A percentile compares a stretch with the other conserved stretches of the same genome.
Evolutionary conservation across 2,113 vertebrate genomes (phyloP).

Genomic region (Ploceus nigricollis): DNA sequence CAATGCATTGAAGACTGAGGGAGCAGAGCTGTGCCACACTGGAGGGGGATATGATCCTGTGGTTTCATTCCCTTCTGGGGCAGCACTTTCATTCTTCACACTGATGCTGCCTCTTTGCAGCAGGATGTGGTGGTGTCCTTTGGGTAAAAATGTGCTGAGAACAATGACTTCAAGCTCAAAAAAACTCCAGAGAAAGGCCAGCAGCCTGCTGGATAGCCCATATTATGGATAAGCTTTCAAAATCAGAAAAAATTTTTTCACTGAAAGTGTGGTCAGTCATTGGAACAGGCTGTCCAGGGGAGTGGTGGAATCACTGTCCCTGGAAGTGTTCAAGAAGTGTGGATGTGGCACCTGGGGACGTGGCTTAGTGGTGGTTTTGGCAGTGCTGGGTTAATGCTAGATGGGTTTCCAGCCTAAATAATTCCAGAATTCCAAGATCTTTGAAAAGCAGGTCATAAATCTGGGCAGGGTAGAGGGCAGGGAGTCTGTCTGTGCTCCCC

Average conservation of each 20-base stretch:
- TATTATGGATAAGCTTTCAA: neutral
- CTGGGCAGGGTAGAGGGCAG: neutral
- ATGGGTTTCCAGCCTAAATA: neutral
- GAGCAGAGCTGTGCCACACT: neutral
- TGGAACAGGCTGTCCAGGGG: neutral
- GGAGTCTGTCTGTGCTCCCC: neutral
- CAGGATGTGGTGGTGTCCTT: neutral
- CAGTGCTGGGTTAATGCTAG: neutral
- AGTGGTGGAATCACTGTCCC: neutral
- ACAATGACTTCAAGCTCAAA: neutral
- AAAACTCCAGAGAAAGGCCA: neutral
- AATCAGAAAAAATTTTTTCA: neutral
- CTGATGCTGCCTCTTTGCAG: neutral
- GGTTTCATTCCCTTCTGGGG: neutral
- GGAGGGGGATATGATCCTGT: neutral
- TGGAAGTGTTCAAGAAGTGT: neutral
- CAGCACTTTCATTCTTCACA: neutral
- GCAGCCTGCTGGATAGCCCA: neutral
- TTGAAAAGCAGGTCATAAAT: neutral
- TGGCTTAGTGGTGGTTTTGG: neutral
- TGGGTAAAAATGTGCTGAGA: neutral
- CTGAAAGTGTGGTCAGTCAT: neutral
- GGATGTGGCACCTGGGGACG: neutral
- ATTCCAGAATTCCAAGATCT: neutral
- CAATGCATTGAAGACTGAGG: neutral